Base-by-base conservation (phyloP, 2,113 vertebrate genomes). In the Larimichthys polyactis region DNA sequence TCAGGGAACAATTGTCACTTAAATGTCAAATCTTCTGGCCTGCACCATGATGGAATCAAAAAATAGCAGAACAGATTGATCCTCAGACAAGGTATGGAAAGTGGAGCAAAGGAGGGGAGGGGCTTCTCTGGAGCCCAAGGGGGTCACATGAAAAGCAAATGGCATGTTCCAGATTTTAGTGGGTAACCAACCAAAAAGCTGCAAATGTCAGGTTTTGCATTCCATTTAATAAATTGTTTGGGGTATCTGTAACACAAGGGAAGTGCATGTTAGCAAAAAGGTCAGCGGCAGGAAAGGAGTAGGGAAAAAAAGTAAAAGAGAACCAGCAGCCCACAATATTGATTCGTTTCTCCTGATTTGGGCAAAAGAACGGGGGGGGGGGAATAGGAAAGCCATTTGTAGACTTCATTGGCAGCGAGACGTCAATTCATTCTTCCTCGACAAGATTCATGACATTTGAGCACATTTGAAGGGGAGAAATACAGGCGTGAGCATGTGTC, bases 1-100 rank as follows among this genome's bases (percentile, higher is more conserved):
- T 94, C 94, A 91, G 51, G 86, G 85, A 89, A 85, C 87, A 91
- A 93, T 94, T 92, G 91, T 88, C 91, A 92, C 83, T 89, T 90
- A 95, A 93, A 94, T 93, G 90, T 94, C 93, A 94, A 94, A 94
- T 86, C 77, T 44, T 90, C 76, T 75, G 89, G 87, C 81, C 55
- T 84, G 70, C 64, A 78, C 74, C n/a, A 4, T 32, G 81, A 91
- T 87, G 81, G 84, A 87, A 88, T 90, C 54, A 48, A 71, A 79
- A 90, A 89, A 82, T 63, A 78, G 77, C 81, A 64, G 86, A 87
- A 79, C 71, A 75, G 84, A 89, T 91, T 91, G 79, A 88, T 88
- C 57, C 83, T 57, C 29, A 54, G 83, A 82, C 70, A 75, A 82
- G 68, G 80, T 83, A 3, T 48, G 68, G 80, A 87, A 55, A 78